Evolutionary conservation across 2,113 vertebrate species (phyloP).

Genomic region (Gymnogyps californianus): DNA sequence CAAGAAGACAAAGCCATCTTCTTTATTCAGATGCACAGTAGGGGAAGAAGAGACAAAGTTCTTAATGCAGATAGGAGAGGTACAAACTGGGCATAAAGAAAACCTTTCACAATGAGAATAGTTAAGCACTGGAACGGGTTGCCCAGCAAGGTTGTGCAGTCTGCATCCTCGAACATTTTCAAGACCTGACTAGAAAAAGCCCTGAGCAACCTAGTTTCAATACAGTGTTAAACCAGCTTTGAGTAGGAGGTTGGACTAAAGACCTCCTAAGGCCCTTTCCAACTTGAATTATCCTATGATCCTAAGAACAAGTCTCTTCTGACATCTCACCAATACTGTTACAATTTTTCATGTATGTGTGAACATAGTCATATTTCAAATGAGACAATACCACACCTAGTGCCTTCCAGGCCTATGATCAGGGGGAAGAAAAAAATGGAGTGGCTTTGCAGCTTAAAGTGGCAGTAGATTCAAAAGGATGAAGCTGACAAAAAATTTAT

Average conservation of each 20-base stretch:
- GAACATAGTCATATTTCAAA: not conserved
- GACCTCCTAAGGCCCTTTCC: not conserved
- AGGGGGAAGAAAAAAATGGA: rapidly evolving
- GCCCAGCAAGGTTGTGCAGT: not conserved
- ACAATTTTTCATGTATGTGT: not conserved
- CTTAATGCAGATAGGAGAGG: not conserved
- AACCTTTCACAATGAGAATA: not conserved
- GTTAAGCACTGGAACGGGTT: not conserved
- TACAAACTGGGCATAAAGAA: not conserved
- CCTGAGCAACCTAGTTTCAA: not conserved
- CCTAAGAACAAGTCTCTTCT: not conserved
- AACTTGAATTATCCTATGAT: not conserved
- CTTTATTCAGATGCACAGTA: not conserved
- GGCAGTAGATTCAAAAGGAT: not conserved
- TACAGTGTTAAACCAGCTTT: not conserved
- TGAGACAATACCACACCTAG: not conserved
- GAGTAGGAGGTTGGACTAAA: not conserved
- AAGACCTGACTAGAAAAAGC: not conserved
- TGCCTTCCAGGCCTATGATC: not conserved
- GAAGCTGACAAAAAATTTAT: not conserved
- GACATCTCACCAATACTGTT: not conserved
- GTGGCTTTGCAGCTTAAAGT: not conserved
- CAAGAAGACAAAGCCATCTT: not conserved
- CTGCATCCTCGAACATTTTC: not conserved
- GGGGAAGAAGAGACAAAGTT: not conserved